A percentile compares a stretch with the other conserved stretches of the same genome.
Conservation (phyloP, 92 coral and sea anemone genomes). For the Phenganax subtilis region DNA sequence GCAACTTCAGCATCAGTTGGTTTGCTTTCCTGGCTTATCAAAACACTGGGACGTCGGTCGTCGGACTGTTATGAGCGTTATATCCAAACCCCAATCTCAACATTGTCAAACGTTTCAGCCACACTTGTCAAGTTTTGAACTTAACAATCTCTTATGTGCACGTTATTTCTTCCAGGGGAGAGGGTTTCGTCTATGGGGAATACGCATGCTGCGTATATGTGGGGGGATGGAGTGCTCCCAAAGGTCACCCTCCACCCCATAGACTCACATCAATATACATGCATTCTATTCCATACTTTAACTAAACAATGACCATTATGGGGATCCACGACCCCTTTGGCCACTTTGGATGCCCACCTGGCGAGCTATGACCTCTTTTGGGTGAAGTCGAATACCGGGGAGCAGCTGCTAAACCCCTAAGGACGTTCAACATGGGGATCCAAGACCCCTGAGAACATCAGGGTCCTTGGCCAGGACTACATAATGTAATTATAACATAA, state of each 20-base stretch:
- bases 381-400: too few species aligned
- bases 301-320: too few species aligned
- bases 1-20: slow-evolving; percentile 51
- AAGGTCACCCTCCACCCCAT: slow-evolving; percentile 39
- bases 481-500: too few species aligned
- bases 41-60: slow-evolving; percentile 44
- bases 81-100: slow-evolving; percentile 21
- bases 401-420: too few species aligned
- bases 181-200: slow-evolving; percentile 47
- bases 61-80: slow-evolving; percentile 51
- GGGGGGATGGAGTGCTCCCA: slow-evolving; percentile 53
- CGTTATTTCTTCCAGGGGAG: neutral
- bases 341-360: too few species aligned
- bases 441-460: too few species aligned
- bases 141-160: neutral
- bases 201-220: slow-evolving; percentile 51
- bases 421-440: too few species aligned
- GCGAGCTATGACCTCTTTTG: too few species aligned
- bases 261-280: slow-evolving; percentile 11
- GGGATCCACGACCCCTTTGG: too few species aligned
- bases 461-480: too few species aligned
- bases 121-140: neutral
- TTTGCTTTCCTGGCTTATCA: slow-evolving; percentile 42
- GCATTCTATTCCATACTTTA: neutral
- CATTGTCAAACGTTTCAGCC: slow-evolving; percentile 26